These are phyloP conservation scores for Bombus waltoni DNA, from an alignment of 1,140 invertebrate species.

Conservation along the genomic window DNA sequence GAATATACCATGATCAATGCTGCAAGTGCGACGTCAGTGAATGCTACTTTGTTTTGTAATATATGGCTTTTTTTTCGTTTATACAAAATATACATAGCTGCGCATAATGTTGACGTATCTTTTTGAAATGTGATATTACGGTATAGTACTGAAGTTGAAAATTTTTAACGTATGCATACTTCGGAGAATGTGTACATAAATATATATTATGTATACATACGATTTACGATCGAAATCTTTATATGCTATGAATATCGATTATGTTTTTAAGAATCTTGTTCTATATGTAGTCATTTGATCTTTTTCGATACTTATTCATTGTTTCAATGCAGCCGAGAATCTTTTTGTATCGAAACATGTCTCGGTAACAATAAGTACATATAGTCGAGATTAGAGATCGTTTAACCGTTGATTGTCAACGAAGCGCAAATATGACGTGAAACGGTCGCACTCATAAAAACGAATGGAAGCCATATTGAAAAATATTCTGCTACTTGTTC, in stretches of 20 bases:
- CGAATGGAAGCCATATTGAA: neutral
- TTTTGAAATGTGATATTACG: neutral
- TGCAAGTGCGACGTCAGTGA: neutral
- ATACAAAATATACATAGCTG: no score
- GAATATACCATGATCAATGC: neutral
- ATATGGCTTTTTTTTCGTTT: neutral
- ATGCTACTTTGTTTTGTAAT: neutral
- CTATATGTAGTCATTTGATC: neutral
- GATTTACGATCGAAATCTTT: neutral
- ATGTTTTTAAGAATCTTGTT: neutral
- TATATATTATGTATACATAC: neutral
- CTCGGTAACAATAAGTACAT: neutral
- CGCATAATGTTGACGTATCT: neutral
- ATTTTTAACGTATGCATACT: neutral
- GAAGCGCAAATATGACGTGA: neutral
- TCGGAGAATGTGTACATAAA: neutral
- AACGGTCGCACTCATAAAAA: neutral
- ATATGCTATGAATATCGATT: neutral
- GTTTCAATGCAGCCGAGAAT: neutral
- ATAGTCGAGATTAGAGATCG: neutral
- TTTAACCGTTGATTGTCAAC: neutral
- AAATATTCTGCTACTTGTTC: neutral
- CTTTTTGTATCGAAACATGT: neutral
- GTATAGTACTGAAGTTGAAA: neutral
- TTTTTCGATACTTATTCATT: neutral